These are phyloP conservation scores for Drosophila kikkawai DNA, from an alignment of 1,140 invertebrate genomes.

Conservation along the genomic window DNA sequence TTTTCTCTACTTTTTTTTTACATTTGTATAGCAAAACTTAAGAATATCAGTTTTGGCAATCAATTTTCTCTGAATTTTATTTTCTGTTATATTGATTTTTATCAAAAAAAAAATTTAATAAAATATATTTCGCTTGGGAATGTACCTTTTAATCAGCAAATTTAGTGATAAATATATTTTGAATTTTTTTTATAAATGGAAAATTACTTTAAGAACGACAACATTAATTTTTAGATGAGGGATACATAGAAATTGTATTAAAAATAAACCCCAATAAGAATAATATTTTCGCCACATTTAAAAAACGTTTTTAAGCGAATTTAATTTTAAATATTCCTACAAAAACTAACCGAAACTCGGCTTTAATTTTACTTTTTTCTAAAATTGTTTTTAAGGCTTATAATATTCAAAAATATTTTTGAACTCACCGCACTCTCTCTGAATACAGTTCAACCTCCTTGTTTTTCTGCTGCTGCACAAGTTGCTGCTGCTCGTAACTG, in stretches of 20 bases:
- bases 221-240: no score
- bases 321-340: background rate
- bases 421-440: constrained; percentile 91
- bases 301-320: no score
- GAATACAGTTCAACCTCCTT: constrained; percentile 92
- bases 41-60: constrained; percentile 2
- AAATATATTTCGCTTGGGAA: background rate
- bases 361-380: no score
- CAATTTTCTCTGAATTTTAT: background rate
- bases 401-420: background rate
- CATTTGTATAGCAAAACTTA: background rate
- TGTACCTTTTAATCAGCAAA: background rate
- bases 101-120: background rate
- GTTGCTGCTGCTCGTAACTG: constrained; percentile 87
- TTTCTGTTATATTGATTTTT: background rate
- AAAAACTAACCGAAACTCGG: background rate
- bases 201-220: no score
- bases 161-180: background rate
- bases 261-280: no score
- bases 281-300: no score
- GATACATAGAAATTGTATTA: no score
- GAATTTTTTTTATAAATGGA: background rate
- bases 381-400: background rate
- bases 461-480: constrained; percentile 81
- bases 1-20: background rate